Conservation (phyloP, 2,888 invertebrate species). For the Eremobia ochroleuca region DNA sequence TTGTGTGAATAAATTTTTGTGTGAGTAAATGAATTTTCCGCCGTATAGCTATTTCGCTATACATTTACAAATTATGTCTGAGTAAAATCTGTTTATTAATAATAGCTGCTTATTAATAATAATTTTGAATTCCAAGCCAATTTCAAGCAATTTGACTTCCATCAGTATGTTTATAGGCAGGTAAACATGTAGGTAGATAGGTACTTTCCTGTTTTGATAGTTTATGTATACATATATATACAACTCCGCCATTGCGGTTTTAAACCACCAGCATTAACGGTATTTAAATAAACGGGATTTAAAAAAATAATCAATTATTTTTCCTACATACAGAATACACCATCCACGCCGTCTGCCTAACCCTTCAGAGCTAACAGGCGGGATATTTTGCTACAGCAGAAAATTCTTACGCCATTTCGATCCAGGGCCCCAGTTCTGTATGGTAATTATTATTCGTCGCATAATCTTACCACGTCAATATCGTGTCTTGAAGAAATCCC, state of each 20-base stretch:
- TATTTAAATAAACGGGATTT: not conserved
- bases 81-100: no score
- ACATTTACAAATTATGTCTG: no score
- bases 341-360: not conserved
- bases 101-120: no score
- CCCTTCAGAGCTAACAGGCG: not conserved
- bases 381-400: not conserved
- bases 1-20: no score
- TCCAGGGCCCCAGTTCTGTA: not conserved
- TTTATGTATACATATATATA: not conserved
- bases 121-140: no score
- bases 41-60: no score
- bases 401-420: not conserved
- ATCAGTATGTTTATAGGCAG: not conserved
- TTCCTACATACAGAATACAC: not conserved
- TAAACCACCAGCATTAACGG: not conserved
- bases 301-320: slow-evolving; percentile 1
- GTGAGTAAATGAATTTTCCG: no score
- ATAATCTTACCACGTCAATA: not conserved
- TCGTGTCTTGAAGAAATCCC: no score
- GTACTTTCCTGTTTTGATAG: slow-evolving; percentile 23
- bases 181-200: not conserved
- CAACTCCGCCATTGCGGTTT: slow-evolving; percentile 4
- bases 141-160: not conserved
- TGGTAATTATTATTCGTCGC: not conserved